phyloP scores from a whole-genome alignment of 2,888 invertebrate genomes.

The Pilophorus perplexus region DNA sequence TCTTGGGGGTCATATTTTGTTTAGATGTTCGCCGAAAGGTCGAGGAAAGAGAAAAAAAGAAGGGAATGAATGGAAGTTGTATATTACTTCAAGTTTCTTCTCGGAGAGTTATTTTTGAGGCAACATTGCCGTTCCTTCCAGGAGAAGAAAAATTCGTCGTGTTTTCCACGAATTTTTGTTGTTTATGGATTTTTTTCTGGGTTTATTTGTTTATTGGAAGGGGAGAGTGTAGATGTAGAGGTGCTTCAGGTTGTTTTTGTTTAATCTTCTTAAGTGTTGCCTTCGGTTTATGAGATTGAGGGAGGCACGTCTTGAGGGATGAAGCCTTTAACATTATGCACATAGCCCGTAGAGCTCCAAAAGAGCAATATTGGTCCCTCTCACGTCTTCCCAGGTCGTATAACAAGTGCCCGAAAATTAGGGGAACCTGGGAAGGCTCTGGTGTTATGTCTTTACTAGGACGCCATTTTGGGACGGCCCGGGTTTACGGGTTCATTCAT shows the following conservation, averaged over 20 bases:
- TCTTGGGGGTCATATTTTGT: too few species aligned
- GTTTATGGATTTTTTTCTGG: too few species aligned
- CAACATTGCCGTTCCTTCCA: neutral
- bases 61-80: neutral
- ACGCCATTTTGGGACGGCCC: too few species aligned
- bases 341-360: constrained; percentile 12
- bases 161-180: neutral
- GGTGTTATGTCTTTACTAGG: too few species aligned
- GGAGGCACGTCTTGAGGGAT: neutral
- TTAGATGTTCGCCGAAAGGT: too few species aligned
- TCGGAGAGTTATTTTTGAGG: neutral
- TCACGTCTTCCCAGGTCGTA: too few species aligned
- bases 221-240: constrained; percentile 6
- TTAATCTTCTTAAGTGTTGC: constrained; percentile 33
- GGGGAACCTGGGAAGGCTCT: too few species aligned
- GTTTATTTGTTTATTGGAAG: too few species aligned
- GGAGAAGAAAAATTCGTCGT: neutral
- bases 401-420: too few species aligned
- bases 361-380: constrained; percentile 5
- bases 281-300: constrained; percentile 14
- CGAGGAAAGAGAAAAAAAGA: neutral
- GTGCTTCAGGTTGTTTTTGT: constrained; percentile 17
- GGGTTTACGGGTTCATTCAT: too few species aligned
- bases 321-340: constrained; percentile 26
- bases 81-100: neutral